Percentiles rank a stretch among this genome's conserved stretches.
phyloP scores from a whole-genome alignment of 2,113 vertebrate species.

The Pituophis catenifer region DNA sequence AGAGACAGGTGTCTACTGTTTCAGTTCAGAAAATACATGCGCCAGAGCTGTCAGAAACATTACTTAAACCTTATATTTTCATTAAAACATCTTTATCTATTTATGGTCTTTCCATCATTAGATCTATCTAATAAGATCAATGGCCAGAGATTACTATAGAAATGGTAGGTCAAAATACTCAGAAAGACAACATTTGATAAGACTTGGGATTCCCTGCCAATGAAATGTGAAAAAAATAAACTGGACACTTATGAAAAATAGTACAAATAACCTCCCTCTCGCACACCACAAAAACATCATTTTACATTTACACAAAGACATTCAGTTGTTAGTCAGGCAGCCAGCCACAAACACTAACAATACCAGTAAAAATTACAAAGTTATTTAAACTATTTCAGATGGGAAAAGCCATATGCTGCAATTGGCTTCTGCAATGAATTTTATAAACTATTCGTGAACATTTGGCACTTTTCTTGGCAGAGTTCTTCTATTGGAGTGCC shows the following conservation, averaged over 20 bases:
- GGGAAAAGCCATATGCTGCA: slow-evolving; percentile 8
- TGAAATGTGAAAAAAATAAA: slow-evolving; percentile 12
- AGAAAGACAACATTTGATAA: background rate
- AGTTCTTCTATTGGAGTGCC: background rate
- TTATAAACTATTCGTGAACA: slow-evolving; percentile 17
- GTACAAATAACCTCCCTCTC: slow-evolving; percentile 21
- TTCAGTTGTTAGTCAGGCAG: background rate
- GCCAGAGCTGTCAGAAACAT: background rate
- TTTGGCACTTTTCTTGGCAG: slow-evolving; percentile 37
- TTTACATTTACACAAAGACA: slow-evolving; percentile 25
- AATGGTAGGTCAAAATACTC: background rate
- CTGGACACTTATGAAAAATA: background rate
- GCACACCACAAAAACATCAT: background rate
- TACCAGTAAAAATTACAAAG: slow-evolving; percentile 23
- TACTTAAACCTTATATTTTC: slow-evolving; percentile 12
- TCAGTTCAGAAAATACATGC: background rate
- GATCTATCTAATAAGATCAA: background rate
- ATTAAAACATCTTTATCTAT: background rate
- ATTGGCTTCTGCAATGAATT: slow-evolving; percentile 17
- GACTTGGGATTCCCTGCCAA: slow-evolving; percentile 7
- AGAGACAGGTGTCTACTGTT: background rate
- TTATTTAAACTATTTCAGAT: background rate
- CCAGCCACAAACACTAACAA: rapidly evolving
- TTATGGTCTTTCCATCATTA: background rate
- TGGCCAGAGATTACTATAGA: background rate